phyloP scores from a whole-genome alignment of 1,140 invertebrate genomes.

The Mya arenaria region DNA sequence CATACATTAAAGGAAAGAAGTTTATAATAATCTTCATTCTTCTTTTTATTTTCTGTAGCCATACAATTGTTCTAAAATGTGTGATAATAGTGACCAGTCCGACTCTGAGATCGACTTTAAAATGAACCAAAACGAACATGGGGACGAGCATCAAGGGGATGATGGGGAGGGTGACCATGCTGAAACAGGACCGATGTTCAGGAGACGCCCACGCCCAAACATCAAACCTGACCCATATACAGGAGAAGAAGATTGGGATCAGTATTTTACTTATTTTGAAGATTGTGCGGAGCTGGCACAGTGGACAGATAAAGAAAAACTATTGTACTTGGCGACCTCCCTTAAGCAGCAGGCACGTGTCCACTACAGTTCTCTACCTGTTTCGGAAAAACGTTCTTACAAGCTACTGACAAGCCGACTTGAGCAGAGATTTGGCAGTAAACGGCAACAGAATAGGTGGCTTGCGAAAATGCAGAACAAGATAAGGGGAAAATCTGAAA shows the following conservation, averaged over 20 bases:
- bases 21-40: too few relatives aligned
- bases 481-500: neutral
- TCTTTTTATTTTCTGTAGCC: too few relatives aligned
- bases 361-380: constrained; percentile 17
- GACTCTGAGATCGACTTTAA: constrained; percentile 27
- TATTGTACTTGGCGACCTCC: neutral
- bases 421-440: constrained; percentile 33
- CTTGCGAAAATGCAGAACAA: constrained; percentile 26
- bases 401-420: neutral
- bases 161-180: too few relatives aligned
- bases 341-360: constrained; percentile 9
- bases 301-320: constrained; percentile 25
- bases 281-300: constrained; percentile 40
- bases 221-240: constrained; percentile 51
- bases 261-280: constrained; percentile 34
- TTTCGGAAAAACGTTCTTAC: constrained; percentile 4
- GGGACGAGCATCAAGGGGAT: neutral
- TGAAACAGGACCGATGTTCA: too few relatives aligned
- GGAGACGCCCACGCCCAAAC: neutral
- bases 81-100: constrained; percentile 52
- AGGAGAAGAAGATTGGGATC: constrained; percentile 42
- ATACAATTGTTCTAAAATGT: too few relatives aligned
- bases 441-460: constrained; percentile 38
- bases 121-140: constrained; percentile 2
- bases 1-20: too few relatives aligned